Evolutionary conservation across 1,140 invertebrate species (phyloP).

Genomic region (Pseudomyrmex flavicornis): DNA sequence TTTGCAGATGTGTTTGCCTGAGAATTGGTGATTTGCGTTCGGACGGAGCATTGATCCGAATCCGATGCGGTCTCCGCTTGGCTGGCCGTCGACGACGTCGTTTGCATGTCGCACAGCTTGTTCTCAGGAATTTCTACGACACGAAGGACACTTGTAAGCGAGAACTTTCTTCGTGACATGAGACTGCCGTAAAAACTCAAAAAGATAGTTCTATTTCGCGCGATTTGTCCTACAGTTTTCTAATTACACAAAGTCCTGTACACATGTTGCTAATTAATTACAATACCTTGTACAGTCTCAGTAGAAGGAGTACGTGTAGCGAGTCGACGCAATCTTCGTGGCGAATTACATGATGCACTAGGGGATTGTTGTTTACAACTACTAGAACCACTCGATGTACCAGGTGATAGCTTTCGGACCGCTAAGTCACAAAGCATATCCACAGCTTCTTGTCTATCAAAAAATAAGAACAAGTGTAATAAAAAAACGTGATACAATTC

Average conservation of each 20-base stretch:
- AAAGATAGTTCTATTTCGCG: not conserved
- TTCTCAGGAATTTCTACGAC: slow-evolving; percentile 52
- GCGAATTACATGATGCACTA: slow-evolving; percentile 86
- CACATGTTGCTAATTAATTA: not conserved
- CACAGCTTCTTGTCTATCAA: slow-evolving; percentile 91
- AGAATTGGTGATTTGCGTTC: slow-evolving; percentile 81
- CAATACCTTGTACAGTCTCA: slow-evolving; percentile 79
- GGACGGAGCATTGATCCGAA: slow-evolving; percentile 82
- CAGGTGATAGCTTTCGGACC: slow-evolving; percentile 89
- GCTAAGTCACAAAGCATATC: slow-evolving; percentile 93
- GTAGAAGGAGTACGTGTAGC: slow-evolving; percentile 80
- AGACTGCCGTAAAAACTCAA: not conserved
- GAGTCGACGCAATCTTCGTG: slow-evolving; percentile 85
- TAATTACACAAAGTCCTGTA: not conserved
- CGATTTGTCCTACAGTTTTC: not conserved
- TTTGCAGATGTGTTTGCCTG: slow-evolving; percentile 76
- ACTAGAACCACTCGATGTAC: slow-evolving; percentile 86
- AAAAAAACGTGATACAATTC: not conserved
- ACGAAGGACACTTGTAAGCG: slow-evolving; percentile 11
- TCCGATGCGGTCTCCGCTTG: slow-evolving; percentile 80
- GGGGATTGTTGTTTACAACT: slow-evolving; percentile 85
- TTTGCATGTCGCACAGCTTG: slow-evolving; percentile 54
- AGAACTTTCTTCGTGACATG: not conserved
- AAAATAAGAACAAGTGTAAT: slow-evolving; percentile 2
- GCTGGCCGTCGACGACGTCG: slow-evolving; percentile 71